These are phyloP conservation scores for Theretra japonica DNA, from an alignment of 2,888 invertebrate genomes.

Conservation along the genomic window DNA sequence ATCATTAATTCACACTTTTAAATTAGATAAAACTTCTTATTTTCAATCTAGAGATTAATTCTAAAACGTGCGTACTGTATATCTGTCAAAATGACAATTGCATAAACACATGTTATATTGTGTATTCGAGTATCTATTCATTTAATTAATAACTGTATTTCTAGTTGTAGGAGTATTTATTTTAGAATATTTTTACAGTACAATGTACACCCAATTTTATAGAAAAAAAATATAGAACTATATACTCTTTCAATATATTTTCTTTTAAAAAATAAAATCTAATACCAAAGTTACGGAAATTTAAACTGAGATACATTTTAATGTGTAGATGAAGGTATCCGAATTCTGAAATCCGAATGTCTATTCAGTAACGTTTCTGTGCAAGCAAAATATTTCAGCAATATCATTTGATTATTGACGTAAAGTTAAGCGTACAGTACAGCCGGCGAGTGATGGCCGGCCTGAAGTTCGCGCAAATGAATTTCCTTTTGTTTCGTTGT, in stretches of 20 bases:
- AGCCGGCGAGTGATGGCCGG: too few species aligned
- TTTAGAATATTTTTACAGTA: too few species aligned
- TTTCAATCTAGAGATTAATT: not conserved
- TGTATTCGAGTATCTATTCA: too few species aligned
- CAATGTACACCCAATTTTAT: too few species aligned
- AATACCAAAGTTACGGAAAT: not conserved
- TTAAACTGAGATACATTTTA: not conserved
- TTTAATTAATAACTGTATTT: too few species aligned
- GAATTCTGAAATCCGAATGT: not conserved
- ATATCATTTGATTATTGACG: not conserved
- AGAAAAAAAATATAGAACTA: too few species aligned
- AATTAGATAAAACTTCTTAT: not conserved
- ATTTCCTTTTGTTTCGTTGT: too few species aligned
- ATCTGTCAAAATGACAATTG: constrained; percentile 13
- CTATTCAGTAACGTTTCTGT: not conserved
- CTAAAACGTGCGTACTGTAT: constrained; percentile 18
- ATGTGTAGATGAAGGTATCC: not conserved
- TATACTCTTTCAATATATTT: too few species aligned
- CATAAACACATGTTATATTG: constrained; percentile 16
- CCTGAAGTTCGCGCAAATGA: too few species aligned
- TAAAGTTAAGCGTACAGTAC: too few species aligned
- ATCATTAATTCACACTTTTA: constrained; percentile 76
- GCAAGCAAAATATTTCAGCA: not conserved
- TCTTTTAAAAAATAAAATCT: too few species aligned
- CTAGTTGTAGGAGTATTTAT: too few species aligned